Evolutionary conservation across 2,797 vertebrate genomes (phyloP), one percentile per base, ranked within the genome.

Genomic region (Aphelocoma californica): DNA sequence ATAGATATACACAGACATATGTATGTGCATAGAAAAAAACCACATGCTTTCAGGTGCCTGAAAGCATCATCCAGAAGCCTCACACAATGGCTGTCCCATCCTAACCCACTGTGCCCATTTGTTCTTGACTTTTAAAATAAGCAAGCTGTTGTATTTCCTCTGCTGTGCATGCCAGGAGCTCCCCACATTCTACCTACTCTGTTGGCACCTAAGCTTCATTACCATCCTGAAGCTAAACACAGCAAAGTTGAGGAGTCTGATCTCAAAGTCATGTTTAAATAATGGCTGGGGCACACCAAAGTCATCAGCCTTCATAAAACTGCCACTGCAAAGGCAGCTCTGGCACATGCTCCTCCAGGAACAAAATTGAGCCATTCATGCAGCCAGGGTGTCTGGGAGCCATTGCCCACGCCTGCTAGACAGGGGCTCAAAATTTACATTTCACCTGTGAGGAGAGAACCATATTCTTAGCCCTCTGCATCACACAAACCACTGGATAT

Each of bases 11-110:
- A 75, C 28, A 64, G 29, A 31, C 6, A 28, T 12, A 13, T 12
- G 12, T 13, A 50, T n/a, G 7, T 50, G 3, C 21, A 56, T 10
- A 40, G 12, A 3, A 42, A 51, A 82, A 66, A n/a, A 1, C 0
- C 25, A n/a, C 50, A 54, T 3, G 7, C 6, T 72, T 71, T 58
- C 31, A 54, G 34, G 2, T 15, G 6, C 18, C 36, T 77, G 40
- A 36, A 60, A 31, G 14, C 31, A 42, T 53, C n/a, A 32, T 44
- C 31, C 60, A 83, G 28, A 58, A 89, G 12, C 21, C 14, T 83
- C 8, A 3, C 4, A 6, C 32, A 64, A 25, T 19, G 34, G 20
- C 16, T 89, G 69, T 18, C 8, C 54, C 50, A 9, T 38, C 25
- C 20, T 2, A 7, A 31, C 6, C 9, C 11, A 3, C 20, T 77